Conservation (phyloP, 1,140 invertebrate genomes). For the Polypedilum pembai region DNA sequence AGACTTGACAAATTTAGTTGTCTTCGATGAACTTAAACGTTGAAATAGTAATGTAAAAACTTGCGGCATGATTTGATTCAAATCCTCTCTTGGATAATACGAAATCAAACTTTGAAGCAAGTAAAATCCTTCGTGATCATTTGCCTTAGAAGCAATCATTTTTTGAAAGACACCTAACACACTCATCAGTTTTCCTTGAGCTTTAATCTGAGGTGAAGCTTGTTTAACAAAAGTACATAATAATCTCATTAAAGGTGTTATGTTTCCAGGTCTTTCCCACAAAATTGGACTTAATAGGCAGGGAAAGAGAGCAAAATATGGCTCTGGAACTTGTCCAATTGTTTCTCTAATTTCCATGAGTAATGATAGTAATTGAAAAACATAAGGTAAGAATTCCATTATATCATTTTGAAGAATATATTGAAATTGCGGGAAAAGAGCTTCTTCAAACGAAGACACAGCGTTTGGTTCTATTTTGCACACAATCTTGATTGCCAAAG, state of each 20-base stretch:
- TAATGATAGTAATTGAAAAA: slow-evolving; percentile 92
- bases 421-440: slow-evolving; percentile 88
- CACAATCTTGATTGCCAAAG: slow-evolving; percentile 78
- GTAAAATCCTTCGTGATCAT: slow-evolving; percentile 94
- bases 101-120: slow-evolving; percentile 78
- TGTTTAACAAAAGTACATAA: slow-evolving; percentile 77
- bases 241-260: slow-evolving; percentile 81
- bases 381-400: slow-evolving; percentile 92
- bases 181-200: slow-evolving; percentile 56
- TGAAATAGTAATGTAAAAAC: slow-evolving; percentile 88
- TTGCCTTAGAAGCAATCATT: slow-evolving; percentile 86
- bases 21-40: slow-evolving; percentile 84
- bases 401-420: slow-evolving; percentile 88
- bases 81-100: slow-evolving; percentile 55
- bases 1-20: slow-evolving; percentile 84
- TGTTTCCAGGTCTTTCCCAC: slow-evolving; percentile 88
- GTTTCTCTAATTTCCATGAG: slow-evolving; percentile 72
- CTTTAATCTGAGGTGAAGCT: slow-evolving; percentile 64
- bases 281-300: slow-evolving; percentile 78
- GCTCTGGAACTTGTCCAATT: slow-evolving; percentile 55
- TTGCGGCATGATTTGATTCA: slow-evolving; percentile 75
- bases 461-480: slow-evolving; percentile 71
- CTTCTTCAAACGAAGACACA: slow-evolving; percentile 83
- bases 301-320: slow-evolving; percentile 84
- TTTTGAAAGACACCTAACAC: slow-evolving; percentile 94